These are phyloP conservation scores for Graphium colonna DNA, from an alignment of 2,888 invertebrate genomes.

Conservation along the genomic window DNA sequence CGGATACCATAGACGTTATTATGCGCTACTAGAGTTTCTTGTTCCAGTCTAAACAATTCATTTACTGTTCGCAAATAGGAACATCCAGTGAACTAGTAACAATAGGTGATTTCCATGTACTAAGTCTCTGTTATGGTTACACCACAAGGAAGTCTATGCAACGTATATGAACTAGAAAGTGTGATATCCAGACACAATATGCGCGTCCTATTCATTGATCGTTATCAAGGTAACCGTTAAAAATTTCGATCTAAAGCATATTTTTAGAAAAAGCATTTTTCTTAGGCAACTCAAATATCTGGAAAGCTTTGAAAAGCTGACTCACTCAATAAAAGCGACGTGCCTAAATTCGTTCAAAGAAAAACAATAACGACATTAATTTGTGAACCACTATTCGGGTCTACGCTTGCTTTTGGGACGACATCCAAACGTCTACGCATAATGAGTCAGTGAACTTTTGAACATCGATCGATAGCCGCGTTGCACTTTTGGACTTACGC, in stretches of 20 bases:
- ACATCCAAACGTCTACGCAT: background rate
- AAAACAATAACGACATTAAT: background rate
- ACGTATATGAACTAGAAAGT: background rate
- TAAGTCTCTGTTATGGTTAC: slow-evolving; percentile 64
- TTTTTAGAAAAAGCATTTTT: too few species aligned
- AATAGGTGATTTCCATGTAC: slow-evolving; percentile 69
- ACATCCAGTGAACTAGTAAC: slow-evolving; percentile 61
- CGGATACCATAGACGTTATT: slow-evolving; percentile 25
- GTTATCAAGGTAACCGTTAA: too few species aligned
- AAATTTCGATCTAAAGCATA: too few species aligned
- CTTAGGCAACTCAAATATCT: too few species aligned
- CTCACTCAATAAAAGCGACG: too few species aligned
- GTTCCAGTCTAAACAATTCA: slow-evolving; percentile 60
- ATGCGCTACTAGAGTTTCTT: slow-evolving; percentile 35
- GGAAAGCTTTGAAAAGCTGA: too few species aligned
- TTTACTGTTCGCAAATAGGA: slow-evolving; percentile 52
- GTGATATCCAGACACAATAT: background rate
- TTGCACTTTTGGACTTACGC: slow-evolving; percentile 27
- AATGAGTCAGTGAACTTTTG: background rate
- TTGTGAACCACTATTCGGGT: background rate
- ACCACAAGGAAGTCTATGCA: slow-evolving; percentile 28
- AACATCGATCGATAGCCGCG: background rate
- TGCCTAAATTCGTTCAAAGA: too few species aligned
- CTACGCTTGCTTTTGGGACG: background rate
- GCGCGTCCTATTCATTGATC: background rate